phyloP scores from a whole-genome alignment of 2,888 invertebrate genomes.

The Caenorhabditis drosophilae region DNA sequence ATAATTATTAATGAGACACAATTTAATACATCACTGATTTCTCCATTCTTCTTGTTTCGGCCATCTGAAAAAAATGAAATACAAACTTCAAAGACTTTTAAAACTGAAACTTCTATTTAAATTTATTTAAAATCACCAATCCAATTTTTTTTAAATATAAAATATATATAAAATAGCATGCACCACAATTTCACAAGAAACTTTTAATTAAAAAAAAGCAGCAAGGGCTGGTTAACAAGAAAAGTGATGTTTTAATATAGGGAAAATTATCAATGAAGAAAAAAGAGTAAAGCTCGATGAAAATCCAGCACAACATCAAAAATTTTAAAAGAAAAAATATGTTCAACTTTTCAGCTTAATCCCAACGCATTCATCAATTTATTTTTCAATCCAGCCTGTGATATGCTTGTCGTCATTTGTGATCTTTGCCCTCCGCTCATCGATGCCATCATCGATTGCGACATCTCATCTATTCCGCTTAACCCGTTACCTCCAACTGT shows the following conservation, averaged over 20 bases:
- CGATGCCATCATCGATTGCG: constrained; percentile 42
- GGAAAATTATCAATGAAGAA: too few species aligned
- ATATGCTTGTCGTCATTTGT: constrained; percentile 45
- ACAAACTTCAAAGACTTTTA: background rate
- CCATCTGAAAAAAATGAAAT: constrained; percentile 14
- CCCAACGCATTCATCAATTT: constrained; percentile 50
- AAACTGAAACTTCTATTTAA: constrained; percentile 5
- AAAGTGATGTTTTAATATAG: constrained; percentile 1
- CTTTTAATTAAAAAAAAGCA: background rate
- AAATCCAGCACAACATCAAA: too few species aligned
- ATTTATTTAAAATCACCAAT: too few species aligned
- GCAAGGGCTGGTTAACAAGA: constrained; percentile 5
- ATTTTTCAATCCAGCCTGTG: constrained; percentile 46
- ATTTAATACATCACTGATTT: constrained; percentile 20
- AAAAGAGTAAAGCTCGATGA: background rate
- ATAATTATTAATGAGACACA: too few species aligned
- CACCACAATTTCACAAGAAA: constrained; percentile 2
- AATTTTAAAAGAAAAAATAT: too few species aligned
- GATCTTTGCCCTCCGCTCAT: constrained; percentile 24
- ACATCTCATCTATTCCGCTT: constrained; percentile 31
- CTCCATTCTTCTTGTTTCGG: constrained; percentile 27
- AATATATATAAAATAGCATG: constrained; percentile 7
- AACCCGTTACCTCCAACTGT: constrained; percentile 15
- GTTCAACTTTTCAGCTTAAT: constrained; percentile 7
- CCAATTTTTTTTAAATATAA: too few species aligned